Evolutionary conservation across 2,113 vertebrate genomes (phyloP), one percentile per base, ranked within the genome.

Genomic region (Mastomys coucha): DNA sequence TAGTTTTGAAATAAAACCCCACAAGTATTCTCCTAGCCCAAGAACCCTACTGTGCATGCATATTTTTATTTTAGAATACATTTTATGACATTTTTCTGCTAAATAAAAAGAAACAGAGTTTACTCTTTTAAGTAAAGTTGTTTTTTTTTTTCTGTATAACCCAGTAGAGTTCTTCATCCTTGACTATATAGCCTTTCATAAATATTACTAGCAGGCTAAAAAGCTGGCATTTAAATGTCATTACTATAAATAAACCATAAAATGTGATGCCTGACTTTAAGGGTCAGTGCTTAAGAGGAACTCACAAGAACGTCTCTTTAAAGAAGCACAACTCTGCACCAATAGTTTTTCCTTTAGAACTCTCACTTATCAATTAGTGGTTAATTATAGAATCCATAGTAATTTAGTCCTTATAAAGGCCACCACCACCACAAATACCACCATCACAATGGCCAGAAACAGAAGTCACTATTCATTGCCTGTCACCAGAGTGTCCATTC

Each of bases 141-240:
- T 14, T 33, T 91, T 93, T 87, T 49, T 89, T 87, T 82, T 45
- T 42, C 36, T 92, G 1, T 94, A 1, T 1, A 94, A 84, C 2
- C 51, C 63, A 9, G 49, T 14, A 88, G 49, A 88, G 6, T 73
- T 88, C 31, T 87, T 93, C 89, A 76, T 58, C 42, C 17, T 10
- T 86, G 33, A 96, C 92, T 95, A 87, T 60, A 96, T 3, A 86
- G 88, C 19, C 33, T 77, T 93, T 97, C 67, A 94, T 97, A 97
- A 97, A 93, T 96, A 96, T 86, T 95, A 89, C 65, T 91, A 94
- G 82, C 36, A 95, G 67, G 49, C 76, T 86, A 91, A 88, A 94
- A 92, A 92, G 1, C 70, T 97, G 96, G 28, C 92, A 97, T 97
- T 97, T 98, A 97, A 97, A 95, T 97, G 94, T 92, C 96, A 96